Evolutionary conservation across 2,888 invertebrate species (phyloP), one percentile per base, ranked within the genome.

Genomic region (Pyrrhosoma nymphula): DNA sequence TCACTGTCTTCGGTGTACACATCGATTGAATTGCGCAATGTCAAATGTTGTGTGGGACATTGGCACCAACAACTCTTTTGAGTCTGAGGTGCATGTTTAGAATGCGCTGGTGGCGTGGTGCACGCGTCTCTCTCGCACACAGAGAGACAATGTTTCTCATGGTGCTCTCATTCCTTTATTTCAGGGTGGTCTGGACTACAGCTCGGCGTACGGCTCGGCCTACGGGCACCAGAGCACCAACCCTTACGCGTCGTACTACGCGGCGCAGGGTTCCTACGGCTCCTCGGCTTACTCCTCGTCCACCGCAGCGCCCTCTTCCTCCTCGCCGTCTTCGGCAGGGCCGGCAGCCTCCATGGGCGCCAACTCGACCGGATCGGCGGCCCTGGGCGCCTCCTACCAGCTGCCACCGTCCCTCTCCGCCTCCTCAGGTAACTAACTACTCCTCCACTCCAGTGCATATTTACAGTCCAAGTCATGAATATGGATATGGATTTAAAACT

Each of bases 381-480:
- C 93, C n/a, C 23, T 63, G 26, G 39, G 35, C 63, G 56, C 30
- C 35, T 35, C 60, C 39, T 69, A 93, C 47, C 93, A 30, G 55
- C 35, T 69, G 93, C 95, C 88, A 75, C 95, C 56, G 89, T 30
- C 89, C 95, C 30, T 93, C 95, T 60, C 95, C 88, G 26, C 96
- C 98, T 91, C 97, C 98, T 97, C 98, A 97, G 98, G 98, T 98
- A 97, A 96, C 47, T n/a, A n/a, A 47, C 47, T n/a, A n/a, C 95
- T 95, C 69, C 90, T 69, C 95, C 35, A 39, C 95, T 88, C 88
- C 39, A 82, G 39, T 30, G 2, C 56, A 4, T 90, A n/a, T n/a
- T n/a, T n/a, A n/a, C n/a, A n/a, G n/a, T n/a, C 69, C 20, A 4
- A 69, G 26, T 69, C 26, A 23, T 69, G 23, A 69, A 6, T n/a